Percentiles rank a stretch among this genome's conserved stretches.
Evolutionary conservation across 2,888 invertebrate genomes (phyloP).

Genomic region (Epinotia nisella): DNA sequence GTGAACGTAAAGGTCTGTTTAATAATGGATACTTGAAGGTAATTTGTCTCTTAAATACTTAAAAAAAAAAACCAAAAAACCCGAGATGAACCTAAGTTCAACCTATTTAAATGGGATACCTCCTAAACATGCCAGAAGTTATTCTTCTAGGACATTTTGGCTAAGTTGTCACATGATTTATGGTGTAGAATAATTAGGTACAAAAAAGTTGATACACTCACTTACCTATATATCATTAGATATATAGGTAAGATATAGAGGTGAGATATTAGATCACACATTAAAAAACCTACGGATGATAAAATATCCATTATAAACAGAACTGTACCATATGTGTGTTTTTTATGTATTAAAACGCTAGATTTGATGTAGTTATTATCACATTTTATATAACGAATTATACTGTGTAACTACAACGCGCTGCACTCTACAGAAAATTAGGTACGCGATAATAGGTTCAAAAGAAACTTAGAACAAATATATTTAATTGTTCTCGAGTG

Average conservation of each 20-base stretch:
- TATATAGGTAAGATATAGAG: too few species aligned
- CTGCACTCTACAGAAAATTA: neutral
- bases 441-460: neutral
- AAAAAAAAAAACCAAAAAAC: too few species aligned
- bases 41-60: neutral
- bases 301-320: slow-evolving; percentile 9
- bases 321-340: slow-evolving; percentile 24
- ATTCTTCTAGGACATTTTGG: too few species aligned
- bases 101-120: too few species aligned
- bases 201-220: too few species aligned
- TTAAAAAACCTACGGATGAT: too few species aligned
- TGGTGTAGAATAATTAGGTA: too few species aligned
- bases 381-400: slow-evolving; percentile 42
- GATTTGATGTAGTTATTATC: slow-evolving; percentile 45
- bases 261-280: too few species aligned
- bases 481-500: slow-evolving; percentile 1
- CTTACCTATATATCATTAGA: too few species aligned
- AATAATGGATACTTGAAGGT: neutral
- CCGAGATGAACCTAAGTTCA: too few species aligned
- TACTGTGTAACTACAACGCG: slow-evolving; percentile 2
- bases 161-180: too few species aligned
- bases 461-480: neutral
- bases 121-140: too few species aligned
- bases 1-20: neutral
- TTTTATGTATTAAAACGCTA: slow-evolving; percentile 47